phyloP scores from a whole-genome alignment of 2,888 invertebrate genomes.

The Taphrorychus bicolor region DNA sequence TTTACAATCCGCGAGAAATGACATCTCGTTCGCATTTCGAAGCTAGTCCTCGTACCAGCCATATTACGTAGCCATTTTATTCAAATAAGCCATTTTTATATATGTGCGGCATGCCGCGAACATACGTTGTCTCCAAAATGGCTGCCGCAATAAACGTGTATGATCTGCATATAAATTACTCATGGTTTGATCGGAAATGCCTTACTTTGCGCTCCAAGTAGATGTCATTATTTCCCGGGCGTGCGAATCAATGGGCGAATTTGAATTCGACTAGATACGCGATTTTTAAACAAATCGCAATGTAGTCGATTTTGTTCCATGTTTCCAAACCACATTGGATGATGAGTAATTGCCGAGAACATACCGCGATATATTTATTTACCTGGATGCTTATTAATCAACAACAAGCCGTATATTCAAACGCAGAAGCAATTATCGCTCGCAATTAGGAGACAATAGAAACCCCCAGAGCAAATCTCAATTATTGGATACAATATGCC shows the following conservation, averaged over 20 bases:
- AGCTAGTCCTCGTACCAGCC: conserved; percentile 31
- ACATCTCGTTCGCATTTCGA: conserved; percentile 19
- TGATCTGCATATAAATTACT: conserved; percentile 50
- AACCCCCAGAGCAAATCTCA: conserved; percentile 3
- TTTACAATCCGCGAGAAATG: conserved; percentile 20
- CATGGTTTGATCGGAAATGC: conserved; percentile 42
- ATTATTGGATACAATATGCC: conserved; percentile 3
- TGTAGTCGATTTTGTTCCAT: too few relatives aligned
- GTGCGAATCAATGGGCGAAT: conserved; percentile 7
- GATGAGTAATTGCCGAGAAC: too few relatives aligned
- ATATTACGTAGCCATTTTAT: conserved; percentile 48
- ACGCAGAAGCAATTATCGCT: background rate
- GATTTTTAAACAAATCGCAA: too few relatives aligned
- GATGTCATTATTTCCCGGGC: conserved; percentile 13
- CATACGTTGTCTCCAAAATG: conserved; percentile 51
- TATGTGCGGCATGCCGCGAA: conserved; percentile 48
- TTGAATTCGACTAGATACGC: background rate
- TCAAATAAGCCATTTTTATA: conserved; percentile 51
- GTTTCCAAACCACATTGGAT: too few relatives aligned
- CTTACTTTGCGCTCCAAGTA: conserved; percentile 32
- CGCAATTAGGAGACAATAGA: background rate
- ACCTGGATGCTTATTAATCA: too few relatives aligned
- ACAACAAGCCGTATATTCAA: too few relatives aligned
- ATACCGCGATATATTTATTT: too few relatives aligned
- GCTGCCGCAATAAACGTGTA: conserved; percentile 50